Evolutionary conservation across 2,888 invertebrate genomes (phyloP).

Genomic region (Nysson spinosus): DNA sequence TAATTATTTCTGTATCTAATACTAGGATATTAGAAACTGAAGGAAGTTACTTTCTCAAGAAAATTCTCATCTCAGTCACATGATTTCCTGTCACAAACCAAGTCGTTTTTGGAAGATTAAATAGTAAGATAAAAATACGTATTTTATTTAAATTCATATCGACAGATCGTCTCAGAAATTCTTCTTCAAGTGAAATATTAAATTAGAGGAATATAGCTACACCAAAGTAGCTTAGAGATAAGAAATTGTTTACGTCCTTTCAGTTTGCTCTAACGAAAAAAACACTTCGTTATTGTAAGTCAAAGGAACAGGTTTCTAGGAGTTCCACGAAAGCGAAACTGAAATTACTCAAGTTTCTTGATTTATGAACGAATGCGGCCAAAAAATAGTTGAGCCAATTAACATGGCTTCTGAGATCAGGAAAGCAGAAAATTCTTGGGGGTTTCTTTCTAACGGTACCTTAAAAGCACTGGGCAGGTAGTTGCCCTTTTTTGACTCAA

Average conservation of each 20-base stretch:
- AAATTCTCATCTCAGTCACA: neutral
- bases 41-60: neutral
- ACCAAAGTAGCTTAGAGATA: no score
- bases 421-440: conserved; percentile 34
- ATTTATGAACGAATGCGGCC: conserved; percentile 16
- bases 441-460: conserved; percentile 29
- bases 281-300: conserved; percentile 13
- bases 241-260: neutral
- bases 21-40: conserved; percentile 18
- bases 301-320: conserved; percentile 25
- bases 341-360: conserved; percentile 16
- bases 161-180: no score
- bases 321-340: conserved; percentile 2
- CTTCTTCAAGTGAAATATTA: no score
- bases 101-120: neutral
- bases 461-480: conserved; percentile 10
- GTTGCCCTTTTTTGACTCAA: neutral
- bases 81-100: neutral
- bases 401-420: conserved; percentile 29
- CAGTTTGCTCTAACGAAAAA: neutral
- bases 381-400: conserved; percentile 33
- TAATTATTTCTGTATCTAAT: conserved; percentile 22
- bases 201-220: no score
- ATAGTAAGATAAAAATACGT: no score
- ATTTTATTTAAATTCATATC: no score